Evolutionary conservation across 2,797 vertebrate species (phyloP).

Genomic region (Sardinella longiceps): DNA sequence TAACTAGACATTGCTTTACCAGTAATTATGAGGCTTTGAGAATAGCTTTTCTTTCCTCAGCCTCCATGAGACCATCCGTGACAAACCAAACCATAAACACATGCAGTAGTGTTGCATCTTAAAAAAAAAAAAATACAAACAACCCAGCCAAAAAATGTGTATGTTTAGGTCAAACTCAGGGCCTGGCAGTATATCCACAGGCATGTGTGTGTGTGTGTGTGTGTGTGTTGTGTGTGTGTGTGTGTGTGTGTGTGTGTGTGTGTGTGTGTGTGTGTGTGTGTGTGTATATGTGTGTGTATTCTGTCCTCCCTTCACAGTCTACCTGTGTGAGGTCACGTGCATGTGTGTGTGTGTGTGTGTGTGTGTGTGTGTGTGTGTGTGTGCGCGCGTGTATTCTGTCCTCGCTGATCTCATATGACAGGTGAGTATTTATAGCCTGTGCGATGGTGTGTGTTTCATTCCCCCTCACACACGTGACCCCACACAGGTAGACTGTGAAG

Average conservation of each 20-base stretch:
- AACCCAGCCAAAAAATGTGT: not conserved
- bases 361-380: not conserved
- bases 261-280: not conserved
- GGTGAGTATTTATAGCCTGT: constrained; percentile 16
- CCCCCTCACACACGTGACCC: not conserved
- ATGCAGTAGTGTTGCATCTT: not conserved
- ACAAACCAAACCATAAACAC: constrained; percentile 33
- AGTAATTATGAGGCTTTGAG: constrained; percentile 74
- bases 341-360: not conserved
- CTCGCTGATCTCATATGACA: constrained; percentile 12
- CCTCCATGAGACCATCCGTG: constrained; percentile 45
- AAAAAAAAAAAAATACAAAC: not conserved
- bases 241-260: not conserved
- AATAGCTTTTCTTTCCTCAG: constrained; percentile 63
- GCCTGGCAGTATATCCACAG: not conserved
- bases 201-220: not conserved
- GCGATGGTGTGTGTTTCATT: not conserved
- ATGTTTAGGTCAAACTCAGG: not conserved
- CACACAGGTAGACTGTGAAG: not conserved
- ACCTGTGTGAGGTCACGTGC: too few relatives aligned
- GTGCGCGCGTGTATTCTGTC: not conserved
- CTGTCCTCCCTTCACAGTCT: not conserved
- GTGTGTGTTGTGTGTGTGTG: not conserved
- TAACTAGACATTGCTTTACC: constrained; percentile 15
- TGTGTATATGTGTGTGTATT: not conserved